These are phyloP conservation scores for Lydus trimaculatus DNA, from an alignment of 2,888 invertebrate genomes.

Conservation along the genomic window DNA sequence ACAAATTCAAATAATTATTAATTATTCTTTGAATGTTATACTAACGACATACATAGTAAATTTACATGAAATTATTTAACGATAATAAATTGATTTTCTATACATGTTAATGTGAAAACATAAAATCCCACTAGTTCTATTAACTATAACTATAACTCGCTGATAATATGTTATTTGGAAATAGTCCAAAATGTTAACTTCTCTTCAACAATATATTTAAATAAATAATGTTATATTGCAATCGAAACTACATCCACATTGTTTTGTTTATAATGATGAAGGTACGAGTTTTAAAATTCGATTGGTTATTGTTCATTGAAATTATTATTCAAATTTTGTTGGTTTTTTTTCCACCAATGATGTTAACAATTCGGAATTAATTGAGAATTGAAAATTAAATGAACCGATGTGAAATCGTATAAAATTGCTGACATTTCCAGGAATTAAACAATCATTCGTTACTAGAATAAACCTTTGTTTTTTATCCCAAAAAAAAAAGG, in stretches of 20 bases:
- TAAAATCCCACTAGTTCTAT: too few relatives aligned
- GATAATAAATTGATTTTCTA: too few relatives aligned
- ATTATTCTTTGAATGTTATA: too few relatives aligned
- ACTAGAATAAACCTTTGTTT: neutral
- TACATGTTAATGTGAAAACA: too few relatives aligned
- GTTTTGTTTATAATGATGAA: neutral
- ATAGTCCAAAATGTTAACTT: too few relatives aligned
- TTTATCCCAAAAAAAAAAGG: neutral
- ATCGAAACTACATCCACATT: neutral
- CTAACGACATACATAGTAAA: too few relatives aligned
- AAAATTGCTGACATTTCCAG: neutral
- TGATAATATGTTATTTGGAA: too few relatives aligned
- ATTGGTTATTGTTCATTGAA: neutral
- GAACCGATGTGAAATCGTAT: neutral
- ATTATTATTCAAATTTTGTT: neutral
- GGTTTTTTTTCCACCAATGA: neutral
- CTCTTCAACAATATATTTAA: too few relatives aligned
- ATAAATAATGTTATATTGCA: too few relatives aligned
- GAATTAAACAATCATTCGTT: neutral
- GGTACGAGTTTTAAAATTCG: neutral
- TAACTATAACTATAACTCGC: too few relatives aligned
- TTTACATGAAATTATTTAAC: too few relatives aligned
- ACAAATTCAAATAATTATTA: too few relatives aligned
- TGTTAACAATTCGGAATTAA: neutral
- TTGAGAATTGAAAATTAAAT: neutral